Percentiles rank a stretch among this genome's conserved stretches.
These are phyloP conservation scores for Idaea dimidiata DNA, from an alignment of 2,888 invertebrate genomes.

Conservation along the genomic window DNA sequence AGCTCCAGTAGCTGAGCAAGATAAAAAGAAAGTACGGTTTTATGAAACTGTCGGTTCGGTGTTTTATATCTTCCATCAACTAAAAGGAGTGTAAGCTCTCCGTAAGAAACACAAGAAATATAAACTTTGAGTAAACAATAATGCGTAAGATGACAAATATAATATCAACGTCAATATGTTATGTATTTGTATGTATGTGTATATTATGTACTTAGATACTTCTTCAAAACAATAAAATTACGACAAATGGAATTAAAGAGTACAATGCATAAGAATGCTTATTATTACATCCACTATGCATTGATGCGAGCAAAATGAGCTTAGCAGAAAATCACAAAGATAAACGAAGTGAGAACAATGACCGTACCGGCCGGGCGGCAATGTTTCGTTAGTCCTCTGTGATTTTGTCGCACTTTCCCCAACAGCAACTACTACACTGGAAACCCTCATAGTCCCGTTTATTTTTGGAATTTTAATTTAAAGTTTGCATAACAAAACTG, in stretches of 20 bases:
- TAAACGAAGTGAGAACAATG: constrained; percentile 47
- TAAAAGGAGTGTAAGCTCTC: not conserved
- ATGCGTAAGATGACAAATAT: not conserved
- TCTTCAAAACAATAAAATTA: not conserved
- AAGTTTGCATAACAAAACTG: constrained; percentile 11
- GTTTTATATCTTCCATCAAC: not conserved
- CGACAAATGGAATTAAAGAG: constrained; percentile 13
- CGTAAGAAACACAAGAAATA: not conserved
- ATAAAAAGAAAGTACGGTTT: constrained; percentile 2
- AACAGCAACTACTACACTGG: constrained; percentile 21
- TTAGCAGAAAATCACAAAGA: constrained; percentile 48
- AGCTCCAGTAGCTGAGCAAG: constrained; percentile 19
- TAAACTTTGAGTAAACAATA: not conserved
- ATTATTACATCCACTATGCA: constrained; percentile 29
- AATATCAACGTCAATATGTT: no score
- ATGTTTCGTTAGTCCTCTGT: constrained; percentile 36
- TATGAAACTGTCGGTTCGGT: not conserved
- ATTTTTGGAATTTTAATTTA: constrained; percentile 29
- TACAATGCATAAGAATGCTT: constrained; percentile 30
- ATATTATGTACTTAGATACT: not conserved
- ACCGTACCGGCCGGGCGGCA: constrained; percentile 35
- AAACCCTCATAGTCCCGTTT: constrained; percentile 29
- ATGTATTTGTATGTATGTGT: no score
- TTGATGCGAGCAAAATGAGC: constrained; percentile 37
- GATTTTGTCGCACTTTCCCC: constrained; percentile 28